These are phyloP conservation scores for Zonitis immaculata DNA, from an alignment of 2,888 invertebrate species.

Conservation along the genomic window DNA sequence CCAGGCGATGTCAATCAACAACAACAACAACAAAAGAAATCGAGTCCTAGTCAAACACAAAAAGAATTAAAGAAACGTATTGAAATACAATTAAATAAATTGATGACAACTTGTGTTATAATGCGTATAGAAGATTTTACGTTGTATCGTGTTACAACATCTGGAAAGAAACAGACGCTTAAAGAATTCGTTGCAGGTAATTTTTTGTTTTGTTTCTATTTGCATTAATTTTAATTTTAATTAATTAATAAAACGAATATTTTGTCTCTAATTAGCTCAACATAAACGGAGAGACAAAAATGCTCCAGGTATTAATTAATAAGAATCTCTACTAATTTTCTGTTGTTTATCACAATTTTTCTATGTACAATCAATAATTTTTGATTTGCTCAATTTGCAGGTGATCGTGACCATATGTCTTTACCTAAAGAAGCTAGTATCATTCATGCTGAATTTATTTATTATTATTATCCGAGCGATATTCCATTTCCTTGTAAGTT, in stretches of 20 bases:
- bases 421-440: conserved; percentile 88
- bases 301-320: conserved; percentile 36
- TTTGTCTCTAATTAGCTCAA: conserved; percentile 49
- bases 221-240: not conserved
- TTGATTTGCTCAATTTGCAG: conserved; percentile 43
- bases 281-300: conserved; percentile 54
- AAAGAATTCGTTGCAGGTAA: conserved; percentile 78
- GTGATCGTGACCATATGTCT: conserved; percentile 71
- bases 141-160: conserved; percentile 77
- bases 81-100: conserved; percentile 70
- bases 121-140: conserved; percentile 89
- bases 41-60: conserved; percentile 25
- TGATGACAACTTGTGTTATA: conserved; percentile 90
- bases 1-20: not conserved
- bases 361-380: conserved; percentile 15
- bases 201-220: too few relatives aligned
- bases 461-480: conserved; percentile 93
- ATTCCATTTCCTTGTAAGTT: conserved; percentile 78
- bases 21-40: conserved; percentile 2
- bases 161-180: conserved; percentile 65
- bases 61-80: conserved; percentile 62
- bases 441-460: conserved; percentile 93
- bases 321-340: conserved; percentile 5
- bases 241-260: conserved; percentile 12
- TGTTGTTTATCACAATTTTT: conserved; percentile 2